Percentiles rank a stretch among this genome's conserved stretches.
These are phyloP conservation scores for Arbacia lixula DNA, from an alignment of 53 echinoderm and acorn worm species.

Conservation along the genomic window DNA sequence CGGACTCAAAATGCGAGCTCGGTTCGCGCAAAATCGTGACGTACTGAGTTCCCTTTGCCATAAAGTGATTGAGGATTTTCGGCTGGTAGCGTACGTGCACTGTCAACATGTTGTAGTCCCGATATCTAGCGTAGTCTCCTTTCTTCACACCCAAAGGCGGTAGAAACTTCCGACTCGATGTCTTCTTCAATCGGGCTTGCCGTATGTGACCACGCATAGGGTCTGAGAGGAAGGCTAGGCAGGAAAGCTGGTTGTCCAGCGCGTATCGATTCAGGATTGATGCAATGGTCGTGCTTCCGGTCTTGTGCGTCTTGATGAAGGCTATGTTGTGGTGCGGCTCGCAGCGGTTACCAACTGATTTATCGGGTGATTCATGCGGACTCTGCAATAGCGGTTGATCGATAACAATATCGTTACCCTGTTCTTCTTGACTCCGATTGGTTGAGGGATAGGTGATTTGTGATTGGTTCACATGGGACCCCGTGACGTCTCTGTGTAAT, in stretches of 20 bases:
- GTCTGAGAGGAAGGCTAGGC: slow-evolving; percentile 30
- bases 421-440: too few species aligned
- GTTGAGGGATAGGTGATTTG: too few species aligned
- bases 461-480: too few species aligned
- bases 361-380: too few species aligned
- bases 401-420: too few species aligned
- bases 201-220: slow-evolving; percentile 58
- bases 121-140: slow-evolving; percentile 50
- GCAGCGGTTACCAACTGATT: too few species aligned
- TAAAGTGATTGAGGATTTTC: slow-evolving; percentile 52
- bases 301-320: slow-evolving; percentile 75
- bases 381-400: too few species aligned
- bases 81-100: slow-evolving; percentile 66
- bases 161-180: slow-evolving; percentile 50
- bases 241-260: slow-evolving; percentile 40
- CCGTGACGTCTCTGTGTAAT: too few species aligned
- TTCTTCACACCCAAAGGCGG: slow-evolving; percentile 54
- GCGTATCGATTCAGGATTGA: slow-evolving; percentile 64
- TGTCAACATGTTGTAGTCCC: slow-evolving; percentile 56
- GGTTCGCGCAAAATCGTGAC: slow-evolving; percentile 70
- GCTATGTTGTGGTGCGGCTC: slow-evolving; percentile 38
- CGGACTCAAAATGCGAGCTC: slow-evolving; percentile 70
- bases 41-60: slow-evolving; percentile 63
- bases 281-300: slow-evolving; percentile 65
- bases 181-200: background rate